Conservation (phyloP, 2,888 invertebrate genomes). For the Calameuta pallipes region DNA sequence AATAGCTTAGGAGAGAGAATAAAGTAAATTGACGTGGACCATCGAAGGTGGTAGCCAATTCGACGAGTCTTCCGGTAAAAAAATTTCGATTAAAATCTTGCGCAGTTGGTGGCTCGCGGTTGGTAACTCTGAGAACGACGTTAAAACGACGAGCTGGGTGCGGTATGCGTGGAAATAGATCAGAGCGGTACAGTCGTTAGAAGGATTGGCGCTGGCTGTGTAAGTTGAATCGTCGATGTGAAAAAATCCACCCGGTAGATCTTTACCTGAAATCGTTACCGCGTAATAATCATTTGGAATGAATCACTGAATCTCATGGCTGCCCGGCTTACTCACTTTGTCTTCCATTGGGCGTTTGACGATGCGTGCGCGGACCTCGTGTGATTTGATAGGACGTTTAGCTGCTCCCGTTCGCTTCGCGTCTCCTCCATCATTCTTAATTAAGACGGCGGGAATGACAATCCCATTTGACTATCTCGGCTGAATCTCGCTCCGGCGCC, state of each 20-base stretch:
- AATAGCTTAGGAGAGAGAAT: not conserved
- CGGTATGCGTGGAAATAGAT: not conserved
- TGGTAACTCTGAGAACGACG: not conserved
- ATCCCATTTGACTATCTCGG: constrained; percentile 39
- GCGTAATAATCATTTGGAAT: not conserved
- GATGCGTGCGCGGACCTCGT: not conserved
- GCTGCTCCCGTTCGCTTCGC: constrained; percentile 14
- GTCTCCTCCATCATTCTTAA: constrained; percentile 42
- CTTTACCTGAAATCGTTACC: not conserved
- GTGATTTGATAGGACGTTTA: constrained; percentile 5
- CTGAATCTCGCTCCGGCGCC: constrained; percentile 16
- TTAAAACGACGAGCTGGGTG: not conserved
- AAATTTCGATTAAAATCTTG: not conserved
- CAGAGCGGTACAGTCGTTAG: not conserved
- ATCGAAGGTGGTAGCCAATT: not conserved
- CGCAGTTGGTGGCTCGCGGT: not conserved
- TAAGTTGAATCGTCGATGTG: not conserved
- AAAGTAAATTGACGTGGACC: not conserved
- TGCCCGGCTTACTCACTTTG: not conserved
- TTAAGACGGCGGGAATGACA: constrained; percentile 36
- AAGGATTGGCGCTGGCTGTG: not conserved
- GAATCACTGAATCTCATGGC: not conserved
- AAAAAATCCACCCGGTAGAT: not conserved
- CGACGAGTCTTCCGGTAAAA: not conserved
- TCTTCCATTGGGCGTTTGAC: not conserved